phyloP scores from a whole-genome alignment of 1,140 invertebrate species.

The Ceratosolen solmsi region DNA sequence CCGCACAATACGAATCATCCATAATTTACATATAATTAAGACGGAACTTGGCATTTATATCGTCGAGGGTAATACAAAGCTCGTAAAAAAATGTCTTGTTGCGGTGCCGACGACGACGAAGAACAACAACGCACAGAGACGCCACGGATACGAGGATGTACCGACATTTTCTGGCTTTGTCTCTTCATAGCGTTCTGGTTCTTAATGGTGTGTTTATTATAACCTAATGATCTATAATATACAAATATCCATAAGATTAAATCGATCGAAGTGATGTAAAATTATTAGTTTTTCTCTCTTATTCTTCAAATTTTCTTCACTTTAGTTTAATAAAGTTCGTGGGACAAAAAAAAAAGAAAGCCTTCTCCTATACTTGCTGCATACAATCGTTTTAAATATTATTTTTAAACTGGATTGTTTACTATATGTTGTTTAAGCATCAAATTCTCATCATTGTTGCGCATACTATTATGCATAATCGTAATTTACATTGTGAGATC shows the following conservation, averaged over 20 bases:
- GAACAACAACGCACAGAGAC: constrained; percentile 66
- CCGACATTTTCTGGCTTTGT: constrained; percentile 89
- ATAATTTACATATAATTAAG: too few species aligned
- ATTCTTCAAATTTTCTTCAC: too few species aligned
- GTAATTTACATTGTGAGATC: background rate
- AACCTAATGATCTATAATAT: constrained; percentile 39
- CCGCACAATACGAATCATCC: background rate
- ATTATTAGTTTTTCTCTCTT: constrained; percentile 4
- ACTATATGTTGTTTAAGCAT: constrained; percentile 15
- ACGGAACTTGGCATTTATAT: background rate
- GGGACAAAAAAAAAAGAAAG: too few species aligned
- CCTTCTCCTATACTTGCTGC: background rate
- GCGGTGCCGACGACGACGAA: constrained; percentile 62
- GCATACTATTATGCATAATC: background rate
- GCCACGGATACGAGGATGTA: constrained; percentile 79
- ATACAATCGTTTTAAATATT: background rate
- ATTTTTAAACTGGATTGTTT: background rate
- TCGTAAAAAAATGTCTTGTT: constrained; percentile 64
- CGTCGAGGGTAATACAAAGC: constrained; percentile 9
- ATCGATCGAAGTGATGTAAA: too few species aligned
- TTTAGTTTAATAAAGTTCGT: too few species aligned
- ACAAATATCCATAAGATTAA: background rate
- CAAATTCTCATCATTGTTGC: background rate
- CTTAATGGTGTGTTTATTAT: constrained; percentile 81
- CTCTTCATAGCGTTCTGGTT: constrained; percentile 90